Percentiles rank a stretch among this genome's conserved stretches.
Conservation (phyloP, 2,888 invertebrate genomes). For the Serripes groenlandicus region DNA sequence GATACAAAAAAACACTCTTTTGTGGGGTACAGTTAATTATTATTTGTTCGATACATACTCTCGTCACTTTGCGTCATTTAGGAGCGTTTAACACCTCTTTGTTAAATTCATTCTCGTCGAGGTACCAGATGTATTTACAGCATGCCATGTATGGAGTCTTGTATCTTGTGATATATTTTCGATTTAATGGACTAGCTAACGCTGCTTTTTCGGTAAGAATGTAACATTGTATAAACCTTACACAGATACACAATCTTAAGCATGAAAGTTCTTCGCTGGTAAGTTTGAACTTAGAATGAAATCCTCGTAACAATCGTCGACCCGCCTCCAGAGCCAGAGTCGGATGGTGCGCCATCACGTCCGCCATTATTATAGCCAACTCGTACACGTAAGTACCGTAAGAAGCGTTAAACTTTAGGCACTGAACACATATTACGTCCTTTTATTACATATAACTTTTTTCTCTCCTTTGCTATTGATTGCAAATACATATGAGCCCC, state of each 20-base stretch:
- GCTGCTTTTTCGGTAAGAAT: slow-evolving; percentile 6
- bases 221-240: neutral
- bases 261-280: neutral
- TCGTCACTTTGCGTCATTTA: too few species aligned
- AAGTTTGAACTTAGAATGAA: neutral
- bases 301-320: neutral
- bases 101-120: neutral
- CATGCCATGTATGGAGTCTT: neutral
- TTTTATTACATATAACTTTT: too few species aligned
- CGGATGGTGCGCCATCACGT: slow-evolving; percentile 38
- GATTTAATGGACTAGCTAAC: neutral
- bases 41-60: neutral
- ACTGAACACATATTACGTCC: too few species aligned
- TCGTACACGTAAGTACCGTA: slow-evolving; percentile 49
- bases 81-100: neutral
- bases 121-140: neutral
- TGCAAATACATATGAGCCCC: too few species aligned
- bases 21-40: neutral
- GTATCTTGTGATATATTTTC: slow-evolving; percentile 6
- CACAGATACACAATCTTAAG: slow-evolving; percentile 15
- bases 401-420: too few species aligned
- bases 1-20: neutral
- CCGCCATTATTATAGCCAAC: slow-evolving; percentile 50
- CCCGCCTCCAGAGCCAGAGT: neutral
- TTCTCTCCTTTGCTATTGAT: too few species aligned